Evolutionary conservation across 2,113 vertebrate genomes (phyloP).

Genomic region (Cynoglossus semilaevis): DNA sequence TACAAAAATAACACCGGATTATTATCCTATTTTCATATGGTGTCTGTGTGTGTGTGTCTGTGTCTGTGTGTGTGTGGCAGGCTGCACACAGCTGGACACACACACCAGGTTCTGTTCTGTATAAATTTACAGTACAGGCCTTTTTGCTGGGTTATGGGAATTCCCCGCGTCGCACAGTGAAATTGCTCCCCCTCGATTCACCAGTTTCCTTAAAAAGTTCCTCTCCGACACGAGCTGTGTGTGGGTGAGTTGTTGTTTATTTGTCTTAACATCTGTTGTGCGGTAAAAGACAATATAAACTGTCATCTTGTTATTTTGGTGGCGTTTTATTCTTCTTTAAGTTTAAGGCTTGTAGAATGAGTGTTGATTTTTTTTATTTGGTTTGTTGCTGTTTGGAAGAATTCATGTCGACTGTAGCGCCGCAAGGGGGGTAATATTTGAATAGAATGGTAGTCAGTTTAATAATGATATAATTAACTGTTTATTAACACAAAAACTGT

Average conservation of each 20-base stretch:
- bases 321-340: not conserved
- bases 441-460: too few species aligned
- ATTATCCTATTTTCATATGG: constrained; percentile 4
- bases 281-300: constrained; percentile 7
- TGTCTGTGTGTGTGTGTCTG: constrained; percentile 23
- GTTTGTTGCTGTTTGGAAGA: not conserved
- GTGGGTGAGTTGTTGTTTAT: constrained; percentile 74
- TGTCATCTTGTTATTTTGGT: not conserved
- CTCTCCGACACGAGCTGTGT: constrained; percentile 66
- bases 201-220: constrained; percentile 77
- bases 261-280: constrained; percentile 43
- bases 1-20: not conserved
- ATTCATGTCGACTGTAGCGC: too few species aligned
- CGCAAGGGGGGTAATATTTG: too few species aligned
- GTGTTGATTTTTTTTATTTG: constrained; percentile 7
- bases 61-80: constrained; percentile 31
- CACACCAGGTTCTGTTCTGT: constrained; percentile 66
- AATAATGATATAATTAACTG: too few species aligned
- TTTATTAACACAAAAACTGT: too few species aligned
- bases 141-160: constrained; percentile 76
- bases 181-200: constrained; percentile 71
- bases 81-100: constrained; percentile 53
- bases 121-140: constrained; percentile 55
- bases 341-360: rapidly evolving
- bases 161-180: constrained; percentile 73